Percentiles rank a stretch among this genome's conserved stretches.
phyloP scores from a whole-genome alignment of 2,797 vertebrate genomes.

The Salarias fasciatus region DNA sequence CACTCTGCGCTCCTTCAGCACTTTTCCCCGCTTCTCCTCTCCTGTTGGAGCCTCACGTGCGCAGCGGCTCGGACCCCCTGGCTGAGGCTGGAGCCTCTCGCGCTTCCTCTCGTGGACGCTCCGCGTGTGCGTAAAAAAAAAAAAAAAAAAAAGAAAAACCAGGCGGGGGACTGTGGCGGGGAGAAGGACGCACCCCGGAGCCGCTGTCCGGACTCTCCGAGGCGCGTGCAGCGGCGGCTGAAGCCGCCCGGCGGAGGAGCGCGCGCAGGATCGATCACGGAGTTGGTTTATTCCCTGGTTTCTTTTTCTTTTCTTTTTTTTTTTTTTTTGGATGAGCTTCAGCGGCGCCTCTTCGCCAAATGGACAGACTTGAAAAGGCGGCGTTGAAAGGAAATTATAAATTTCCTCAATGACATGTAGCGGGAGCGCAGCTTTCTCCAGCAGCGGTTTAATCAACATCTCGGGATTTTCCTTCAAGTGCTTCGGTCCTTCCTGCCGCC shows the following conservation, averaged over 20 bases:
- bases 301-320: not conserved
- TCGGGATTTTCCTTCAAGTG: conserved; percentile 49
- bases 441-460: conserved; percentile 44
- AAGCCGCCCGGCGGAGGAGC: conserved; percentile 35
- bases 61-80: not conserved
- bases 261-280: conserved; percentile 31
- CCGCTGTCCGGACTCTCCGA: conserved; percentile 34
- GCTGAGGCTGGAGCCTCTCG: not conserved
- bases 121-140: conserved; percentile 62
- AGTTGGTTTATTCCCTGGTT: conserved; percentile 39
- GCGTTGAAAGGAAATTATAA: not conserved
- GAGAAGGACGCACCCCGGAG: conserved; percentile 40
- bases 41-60: not conserved
- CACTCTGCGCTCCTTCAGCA: not conserved
- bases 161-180: conserved; percentile 18
- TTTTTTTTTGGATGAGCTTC: conserved; percentile 38
- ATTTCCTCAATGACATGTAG: conserved; percentile 50
- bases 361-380: conserved; percentile 36
- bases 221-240: conserved; percentile 13
- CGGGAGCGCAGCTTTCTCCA: conserved; percentile 22
- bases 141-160: too few relatives aligned
- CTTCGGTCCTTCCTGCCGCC: conserved; percentile 15
- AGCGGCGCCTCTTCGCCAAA: conserved; percentile 9
- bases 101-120: conserved; percentile 12
- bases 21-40: not conserved